These are phyloP conservation scores for Protaetia brevitarsis DNA, from an alignment of 1,140 invertebrate genomes.

Conservation along the genomic window DNA sequence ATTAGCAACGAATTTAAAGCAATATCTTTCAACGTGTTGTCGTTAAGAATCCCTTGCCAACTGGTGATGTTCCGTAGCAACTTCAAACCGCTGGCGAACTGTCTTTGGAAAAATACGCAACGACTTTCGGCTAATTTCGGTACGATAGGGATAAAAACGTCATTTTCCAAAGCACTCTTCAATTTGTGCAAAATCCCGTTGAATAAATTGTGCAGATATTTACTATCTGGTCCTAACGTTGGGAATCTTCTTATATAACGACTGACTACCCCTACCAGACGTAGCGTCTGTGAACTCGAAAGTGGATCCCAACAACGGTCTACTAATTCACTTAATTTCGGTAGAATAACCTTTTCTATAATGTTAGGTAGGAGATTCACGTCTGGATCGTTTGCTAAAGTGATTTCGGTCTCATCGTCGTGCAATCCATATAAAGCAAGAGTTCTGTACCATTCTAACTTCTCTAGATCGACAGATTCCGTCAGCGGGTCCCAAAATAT, in stretches of 20 bases:
- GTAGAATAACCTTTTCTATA: slow-evolving; percentile 83
- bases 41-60: slow-evolving; percentile 78
- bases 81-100: slow-evolving; percentile 81
- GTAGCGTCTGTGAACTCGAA: slow-evolving; percentile 80
- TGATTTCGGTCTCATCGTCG: slow-evolving; percentile 58
- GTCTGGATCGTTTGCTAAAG: slow-evolving; percentile 74
- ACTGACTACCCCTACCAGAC: slow-evolving; percentile 70
- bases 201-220: slow-evolving; percentile 65
- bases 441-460: slow-evolving; percentile 80
- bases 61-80: slow-evolving; percentile 76
- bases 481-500: slow-evolving; percentile 66
- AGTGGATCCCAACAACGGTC: slow-evolving; percentile 88
- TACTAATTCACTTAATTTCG: slow-evolving; percentile 78
- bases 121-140: slow-evolving; percentile 69
- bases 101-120: slow-evolving; percentile 77
- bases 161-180: slow-evolving; percentile 75
- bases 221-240: slow-evolving; percentile 66
- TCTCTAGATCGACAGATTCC: slow-evolving; percentile 74
- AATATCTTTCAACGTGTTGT: slow-evolving; percentile 69
- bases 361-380: slow-evolving; percentile 79
- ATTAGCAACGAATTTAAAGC: slow-evolving; percentile 75
- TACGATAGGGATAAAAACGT: slow-evolving; percentile 88
- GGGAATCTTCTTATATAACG: slow-evolving; percentile 73
- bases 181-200: slow-evolving; percentile 71
- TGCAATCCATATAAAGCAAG: slow-evolving; percentile 68